Evolutionary conservation across 2,113 vertebrate genomes (phyloP), one percentile per base, ranked within the genome.

Genomic region (Hippocampus abdominalis): DNA sequence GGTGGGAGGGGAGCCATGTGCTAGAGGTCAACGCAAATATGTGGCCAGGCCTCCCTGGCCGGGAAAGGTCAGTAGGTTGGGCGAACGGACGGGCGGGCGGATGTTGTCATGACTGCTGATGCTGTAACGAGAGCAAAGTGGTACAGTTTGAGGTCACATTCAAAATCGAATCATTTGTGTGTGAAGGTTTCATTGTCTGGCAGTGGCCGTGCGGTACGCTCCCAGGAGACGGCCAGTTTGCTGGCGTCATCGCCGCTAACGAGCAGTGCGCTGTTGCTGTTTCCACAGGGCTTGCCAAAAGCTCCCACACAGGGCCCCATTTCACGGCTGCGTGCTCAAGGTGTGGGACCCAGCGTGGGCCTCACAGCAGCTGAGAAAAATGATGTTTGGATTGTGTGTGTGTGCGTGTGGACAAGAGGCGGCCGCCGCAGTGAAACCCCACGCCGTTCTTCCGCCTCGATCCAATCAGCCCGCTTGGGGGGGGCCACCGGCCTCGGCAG

Each of bases 211-310:
- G 57, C 57, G 62, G 77, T 68, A 0, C 25, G 48, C 76, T 84
- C 84, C 68, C 77, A 27, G 2, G 69, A 67, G 81, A 84, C 49
- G 20, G 39, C 20, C 3, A 48, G 61, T 70, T 59, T 63, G 82
- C 76, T 54, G 77, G 75, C 81, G 77, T 88, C 86, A 87, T 83
- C 64, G 3, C 69, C 56, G 72, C 81, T 88, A 89, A 91, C 85
- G 72, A 90, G 84, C 74, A 84, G 80, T 81, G 83, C 68, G 61
- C 83, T 87, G 86, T 78, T 79, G 76, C 86, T 84, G 79, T 88
- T 89, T 89, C 85, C 89, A 89, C 39, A 66, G 53, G 73, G 56
- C 68, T 72, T 80, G 86, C 87, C 86, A 88, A 82, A 69, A 78
- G 72, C 70, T 88, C 81, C 74, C 80, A 81, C 78, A 79, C 73